Evolutionary conservation across 1,140 invertebrate genomes (phyloP).

Genomic region (Mercenaria mercenaria): DNA sequence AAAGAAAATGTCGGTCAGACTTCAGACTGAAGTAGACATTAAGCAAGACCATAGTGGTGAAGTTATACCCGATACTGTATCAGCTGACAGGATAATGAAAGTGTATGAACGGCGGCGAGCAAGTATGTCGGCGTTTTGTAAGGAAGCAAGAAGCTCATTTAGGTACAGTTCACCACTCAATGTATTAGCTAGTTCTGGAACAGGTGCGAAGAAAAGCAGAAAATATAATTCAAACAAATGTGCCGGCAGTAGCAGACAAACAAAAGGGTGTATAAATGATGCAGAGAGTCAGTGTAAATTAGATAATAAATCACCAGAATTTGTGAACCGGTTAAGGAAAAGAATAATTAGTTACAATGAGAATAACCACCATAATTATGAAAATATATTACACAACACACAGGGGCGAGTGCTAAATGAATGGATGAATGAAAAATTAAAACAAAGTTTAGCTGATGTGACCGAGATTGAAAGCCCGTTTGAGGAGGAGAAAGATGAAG

Average conservation of each 20-base stretch:
- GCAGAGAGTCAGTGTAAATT: too few species aligned
- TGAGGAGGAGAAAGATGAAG: neutral
- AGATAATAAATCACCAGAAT: neutral
- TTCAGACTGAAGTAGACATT: too few species aligned
- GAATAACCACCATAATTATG: neutral
- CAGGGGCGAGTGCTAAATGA: slow-evolving; percentile 14
- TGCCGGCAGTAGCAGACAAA: too few species aligned
- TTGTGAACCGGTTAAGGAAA: neutral
- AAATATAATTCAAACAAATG: too few species aligned
- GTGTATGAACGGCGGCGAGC: slow-evolving; percentile 8
- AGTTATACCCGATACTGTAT: neutral
- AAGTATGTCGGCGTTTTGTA: neutral
- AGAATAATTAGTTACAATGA: neutral
- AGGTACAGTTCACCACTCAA: neutral
- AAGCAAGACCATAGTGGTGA: too few species aligned
- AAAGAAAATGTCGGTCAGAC: too few species aligned
- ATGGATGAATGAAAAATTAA: slow-evolving; percentile 17
- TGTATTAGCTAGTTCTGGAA: neutral
- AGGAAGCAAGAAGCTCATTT: neutral
- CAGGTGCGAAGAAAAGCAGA: too few species aligned
- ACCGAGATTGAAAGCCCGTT: neutral
- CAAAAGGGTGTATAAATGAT: too few species aligned
- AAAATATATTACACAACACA: neutral
- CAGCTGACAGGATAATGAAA: neutral
- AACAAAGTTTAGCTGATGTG: neutral